Evolutionary conservation across 2,113 vertebrate genomes (phyloP), one percentile per base, ranked within the genome.

Genomic region (Trogon surrucura): DNA sequence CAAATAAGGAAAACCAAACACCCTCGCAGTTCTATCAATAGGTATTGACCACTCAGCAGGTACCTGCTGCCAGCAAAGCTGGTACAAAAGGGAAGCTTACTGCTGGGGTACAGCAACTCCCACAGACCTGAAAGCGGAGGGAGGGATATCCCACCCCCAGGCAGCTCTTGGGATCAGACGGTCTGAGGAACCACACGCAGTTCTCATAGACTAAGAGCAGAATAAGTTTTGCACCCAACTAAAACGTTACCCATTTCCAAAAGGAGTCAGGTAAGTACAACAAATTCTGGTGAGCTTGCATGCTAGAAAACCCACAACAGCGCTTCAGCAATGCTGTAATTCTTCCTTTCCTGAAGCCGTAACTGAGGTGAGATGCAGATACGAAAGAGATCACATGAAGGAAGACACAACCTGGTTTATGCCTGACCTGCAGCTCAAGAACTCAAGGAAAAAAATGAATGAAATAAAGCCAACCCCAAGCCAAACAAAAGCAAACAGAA

Each of bases 241-340:
- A 7, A 64, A 79, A 38, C 1, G 0, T 21, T 16, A 38, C 0
- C 38, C 16, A 21, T 48, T 60, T 80, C 32, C 32, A 34, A 69
- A 72, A 56, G 26, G 15, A 80, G 26, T 2, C 4, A 12, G 4
- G 13, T 3, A 23, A 77, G 6, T 1, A 25, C 11, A 9, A 48
- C 2, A 27, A 86, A 56, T 7, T 41, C 53, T 38, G 23, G 1
- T 30, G 5, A 58, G 13, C 36, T 17, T 30, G 20, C 25, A 18
- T 0, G 11, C 11, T 61, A 14, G 50, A 44, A 80, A 19, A 5
- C 5, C 17, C 21, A 5, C 4, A 78, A 1, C 10, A 30, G 16
- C 5, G n/a, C 5, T 75, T 2, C 38, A 16, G 18, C 6, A 48
- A 20, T 2, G 13, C 10, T 7, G 1, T 1, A 41, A 12, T 20